Percentiles rank a stretch among this genome's conserved stretches.
Conservation (phyloP, 2,113 vertebrate genomes). For the Bufo bufo region DNA sequence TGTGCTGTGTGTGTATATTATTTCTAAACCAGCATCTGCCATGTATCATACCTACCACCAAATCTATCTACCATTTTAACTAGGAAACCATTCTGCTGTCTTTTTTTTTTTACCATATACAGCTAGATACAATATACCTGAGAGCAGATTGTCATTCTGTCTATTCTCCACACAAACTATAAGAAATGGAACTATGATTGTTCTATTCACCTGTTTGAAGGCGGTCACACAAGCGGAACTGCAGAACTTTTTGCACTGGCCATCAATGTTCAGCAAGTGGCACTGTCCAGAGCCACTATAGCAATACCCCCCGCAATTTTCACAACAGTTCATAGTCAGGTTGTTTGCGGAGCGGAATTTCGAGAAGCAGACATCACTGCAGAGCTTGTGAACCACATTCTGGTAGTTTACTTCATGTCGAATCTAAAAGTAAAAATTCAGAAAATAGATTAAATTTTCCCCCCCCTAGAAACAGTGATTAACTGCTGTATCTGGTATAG, state of each 20-base stretch:
- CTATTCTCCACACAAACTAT: too few relatives aligned
- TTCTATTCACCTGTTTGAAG: conserved; percentile 83
- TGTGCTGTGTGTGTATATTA: neutral
- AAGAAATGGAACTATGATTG: neutral
- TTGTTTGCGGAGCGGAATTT: conserved; percentile 90
- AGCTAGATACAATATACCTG: too few relatives aligned
- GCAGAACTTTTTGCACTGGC: conserved; percentile 86
- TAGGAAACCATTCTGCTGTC: too few relatives aligned
- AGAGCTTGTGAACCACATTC: conserved; percentile 87
- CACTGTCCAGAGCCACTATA: conserved; percentile 82
- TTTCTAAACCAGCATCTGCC: neutral
- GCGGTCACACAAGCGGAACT: conserved; percentile 79
- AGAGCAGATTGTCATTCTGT: too few relatives aligned
- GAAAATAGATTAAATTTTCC: neutral
- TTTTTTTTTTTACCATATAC: too few relatives aligned
- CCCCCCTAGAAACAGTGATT: too few relatives aligned
- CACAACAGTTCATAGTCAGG: conserved; percentile 90
- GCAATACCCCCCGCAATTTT: conserved; percentile 86
- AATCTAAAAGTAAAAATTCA: conserved; percentile 70
- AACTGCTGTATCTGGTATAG: too few relatives aligned
- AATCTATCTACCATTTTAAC: too few relatives aligned
- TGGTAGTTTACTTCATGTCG: conserved; percentile 93
- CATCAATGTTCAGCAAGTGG: conserved; percentile 84
- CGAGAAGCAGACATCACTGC: conserved; percentile 91
- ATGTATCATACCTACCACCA: neutral